Evolutionary conservation across 2,797 vertebrate genomes (phyloP).

Genomic region (Graptemys geographica): DNA sequence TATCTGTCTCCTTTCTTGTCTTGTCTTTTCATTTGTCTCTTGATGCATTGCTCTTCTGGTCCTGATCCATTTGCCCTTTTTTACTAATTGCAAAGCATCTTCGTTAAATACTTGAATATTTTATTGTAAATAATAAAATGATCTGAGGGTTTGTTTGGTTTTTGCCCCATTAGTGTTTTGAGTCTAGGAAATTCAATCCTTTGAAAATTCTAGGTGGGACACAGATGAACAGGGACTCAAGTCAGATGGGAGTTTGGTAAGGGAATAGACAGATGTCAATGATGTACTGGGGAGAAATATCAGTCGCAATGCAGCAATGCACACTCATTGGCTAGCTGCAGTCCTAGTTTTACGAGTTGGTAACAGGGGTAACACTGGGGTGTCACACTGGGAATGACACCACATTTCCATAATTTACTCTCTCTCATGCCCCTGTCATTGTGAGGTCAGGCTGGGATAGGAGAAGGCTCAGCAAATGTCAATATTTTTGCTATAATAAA

Average conservation of each 20-base stretch:
- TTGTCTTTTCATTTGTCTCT: neutral
- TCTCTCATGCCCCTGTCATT: neutral
- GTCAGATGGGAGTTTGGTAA: neutral
- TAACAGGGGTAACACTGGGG: neutral
- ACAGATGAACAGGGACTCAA: neutral
- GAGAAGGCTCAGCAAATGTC: neutral
- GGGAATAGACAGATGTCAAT: neutral
- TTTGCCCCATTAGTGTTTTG: neutral
- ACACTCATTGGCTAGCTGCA: neutral
- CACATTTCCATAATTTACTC: neutral
- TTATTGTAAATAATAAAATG: neutral
- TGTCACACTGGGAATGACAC: neutral
- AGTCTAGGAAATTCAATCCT: neutral
- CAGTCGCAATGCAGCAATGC: neutral
- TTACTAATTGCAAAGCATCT: neutral
- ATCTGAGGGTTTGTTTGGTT: neutral
- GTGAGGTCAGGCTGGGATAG: neutral
- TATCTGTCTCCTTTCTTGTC: neutral
- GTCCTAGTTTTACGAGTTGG: neutral
- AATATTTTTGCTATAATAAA: neutral
- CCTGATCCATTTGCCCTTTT: neutral
- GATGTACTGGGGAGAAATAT: neutral
- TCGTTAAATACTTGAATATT: neutral
- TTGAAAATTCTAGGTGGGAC: neutral
- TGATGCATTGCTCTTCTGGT: neutral